Percentiles rank a stretch among this genome's conserved stretches.
phyloP scores from a whole-genome alignment of 2,797 vertebrate genomes.

The Alectoris magna region DNA sequence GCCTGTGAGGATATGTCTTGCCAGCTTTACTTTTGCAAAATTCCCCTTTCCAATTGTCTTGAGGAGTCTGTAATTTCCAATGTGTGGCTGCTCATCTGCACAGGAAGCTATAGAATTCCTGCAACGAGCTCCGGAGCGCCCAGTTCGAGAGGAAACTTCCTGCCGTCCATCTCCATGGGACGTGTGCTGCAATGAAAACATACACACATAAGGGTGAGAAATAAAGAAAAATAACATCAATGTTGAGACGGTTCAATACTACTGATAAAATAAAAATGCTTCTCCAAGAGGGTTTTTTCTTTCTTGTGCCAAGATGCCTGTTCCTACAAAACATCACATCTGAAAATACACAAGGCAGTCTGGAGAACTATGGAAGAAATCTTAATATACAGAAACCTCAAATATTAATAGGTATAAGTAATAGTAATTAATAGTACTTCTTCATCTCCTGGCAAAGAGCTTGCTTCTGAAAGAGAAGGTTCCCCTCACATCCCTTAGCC shows the following conservation, averaged over 20 bases:
- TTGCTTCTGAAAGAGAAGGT: neutral
- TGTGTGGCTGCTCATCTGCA: conserved; percentile 94
- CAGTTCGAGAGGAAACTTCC: conserved; percentile 91
- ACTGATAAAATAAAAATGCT: neutral
- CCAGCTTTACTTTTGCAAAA: conserved; percentile 98
- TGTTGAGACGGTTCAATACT: neutral
- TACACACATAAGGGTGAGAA: conserved; percentile 5
- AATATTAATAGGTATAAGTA: neutral
- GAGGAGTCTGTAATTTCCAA: conserved; percentile 96
- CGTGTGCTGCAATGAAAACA: conserved; percentile 84
- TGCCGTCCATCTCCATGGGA: conserved; percentile 93
- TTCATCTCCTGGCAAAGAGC: neutral
- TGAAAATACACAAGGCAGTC: neutral
- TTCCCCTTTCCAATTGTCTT: conserved; percentile 99
- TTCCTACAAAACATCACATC: neutral
- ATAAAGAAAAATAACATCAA: neutral
- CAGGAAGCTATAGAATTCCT: conserved; percentile 96
- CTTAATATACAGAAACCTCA: neutral
- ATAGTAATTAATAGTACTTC: neutral
- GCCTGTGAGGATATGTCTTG: conserved; percentile 95
- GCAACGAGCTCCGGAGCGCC: conserved; percentile 94
- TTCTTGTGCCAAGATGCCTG: neutral
- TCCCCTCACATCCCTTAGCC: neutral
- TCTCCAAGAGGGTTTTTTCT: rapidly evolving
- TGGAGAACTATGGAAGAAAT: neutral